A percentile compares a stretch with the other conserved stretches of the same genome.
These are phyloP conservation scores for Trididemnum nubilum DNA, from an alignment of 23 tunicate genomes.

Conservation along the genomic window DNA sequence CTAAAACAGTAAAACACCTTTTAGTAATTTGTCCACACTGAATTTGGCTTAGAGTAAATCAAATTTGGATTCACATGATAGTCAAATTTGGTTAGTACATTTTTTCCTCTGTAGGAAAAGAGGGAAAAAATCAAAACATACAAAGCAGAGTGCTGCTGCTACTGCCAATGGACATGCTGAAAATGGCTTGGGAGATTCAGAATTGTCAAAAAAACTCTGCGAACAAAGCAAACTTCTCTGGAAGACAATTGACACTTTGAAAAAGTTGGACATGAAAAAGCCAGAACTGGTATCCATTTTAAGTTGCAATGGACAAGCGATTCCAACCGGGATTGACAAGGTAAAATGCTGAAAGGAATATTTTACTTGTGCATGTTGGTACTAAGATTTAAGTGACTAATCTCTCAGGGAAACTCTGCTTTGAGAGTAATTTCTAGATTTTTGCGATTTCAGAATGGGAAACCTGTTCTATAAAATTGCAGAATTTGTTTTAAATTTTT, in stretches of 20 bases:
- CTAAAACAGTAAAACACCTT: no score
- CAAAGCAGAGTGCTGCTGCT: neutral
- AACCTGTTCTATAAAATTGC: no score
- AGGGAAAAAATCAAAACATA: constrained; percentile 11
- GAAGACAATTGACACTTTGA: constrained; percentile 78
- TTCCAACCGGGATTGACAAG: constrained; percentile 72
- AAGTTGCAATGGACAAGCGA: constrained; percentile 51
- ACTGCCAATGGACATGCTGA: constrained; percentile 2
- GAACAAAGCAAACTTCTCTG: constrained; percentile 66
- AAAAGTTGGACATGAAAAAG: constrained; percentile 49
- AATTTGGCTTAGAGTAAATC: no score
- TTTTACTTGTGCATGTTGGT: neutral
- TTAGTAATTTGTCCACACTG: no score
- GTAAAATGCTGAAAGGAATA: neutral
- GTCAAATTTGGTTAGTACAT: no score
- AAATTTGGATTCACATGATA: no score
- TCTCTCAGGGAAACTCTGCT: no score
- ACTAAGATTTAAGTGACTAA: neutral
- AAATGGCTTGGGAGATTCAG: neutral
- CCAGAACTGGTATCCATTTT: constrained; percentile 40
- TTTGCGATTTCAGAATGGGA: no score
- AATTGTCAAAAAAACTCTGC: constrained; percentile 33
- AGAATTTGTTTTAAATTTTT: no score
- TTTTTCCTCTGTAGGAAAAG: neutral
- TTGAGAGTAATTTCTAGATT: no score